A percentile compares a stretch with the other conserved stretches of the same genome.
phyloP scores from a whole-genome alignment of 1,140 invertebrate genomes.

The Macrocentrus cingulum region DNA sequence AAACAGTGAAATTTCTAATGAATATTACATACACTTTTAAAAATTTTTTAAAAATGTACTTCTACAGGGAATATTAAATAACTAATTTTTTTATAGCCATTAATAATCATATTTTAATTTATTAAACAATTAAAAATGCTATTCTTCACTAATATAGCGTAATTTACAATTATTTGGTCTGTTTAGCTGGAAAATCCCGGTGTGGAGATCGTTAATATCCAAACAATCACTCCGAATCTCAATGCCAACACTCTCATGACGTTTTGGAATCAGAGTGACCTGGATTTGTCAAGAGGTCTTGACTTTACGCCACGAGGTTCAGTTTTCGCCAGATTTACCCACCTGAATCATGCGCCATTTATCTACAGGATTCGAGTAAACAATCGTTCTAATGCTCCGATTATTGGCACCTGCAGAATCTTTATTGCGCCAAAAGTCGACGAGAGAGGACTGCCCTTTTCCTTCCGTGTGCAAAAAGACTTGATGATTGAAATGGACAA shows the following conservation, averaged over 20 bases:
- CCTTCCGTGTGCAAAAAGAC: conserved; percentile 66
- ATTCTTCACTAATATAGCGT: too few species aligned
- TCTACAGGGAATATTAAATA: too few species aligned
- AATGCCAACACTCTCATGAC: conserved; percentile 64
- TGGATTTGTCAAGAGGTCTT: conserved; percentile 73
- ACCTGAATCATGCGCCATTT: conserved; percentile 75
- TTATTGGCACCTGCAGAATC: conserved; percentile 73
- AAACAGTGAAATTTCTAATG: too few species aligned
- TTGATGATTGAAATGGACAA: conserved; percentile 80
- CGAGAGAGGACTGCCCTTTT: conserved; percentile 66
- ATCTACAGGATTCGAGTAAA: conserved; percentile 64
- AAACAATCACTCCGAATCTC: conserved; percentile 55
- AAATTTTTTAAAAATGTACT: too few species aligned
- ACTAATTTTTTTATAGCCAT: too few species aligned
- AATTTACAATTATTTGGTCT: too few species aligned
- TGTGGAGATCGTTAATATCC: conserved; percentile 62
- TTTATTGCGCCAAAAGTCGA: conserved; percentile 73
- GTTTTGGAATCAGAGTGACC: conserved; percentile 74
- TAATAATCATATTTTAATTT: too few species aligned
- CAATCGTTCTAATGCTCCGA: conserved; percentile 61
- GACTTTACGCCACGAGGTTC: conserved; percentile 74
- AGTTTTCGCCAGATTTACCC: conserved; percentile 71
- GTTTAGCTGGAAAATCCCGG: conserved; percentile 67
- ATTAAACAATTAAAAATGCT: too few species aligned
- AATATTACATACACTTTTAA: too few species aligned